These are phyloP conservation scores for Toxotes jaculatrix DNA, from an alignment of 2,113 vertebrate genomes.

Conservation along the genomic window DNA sequence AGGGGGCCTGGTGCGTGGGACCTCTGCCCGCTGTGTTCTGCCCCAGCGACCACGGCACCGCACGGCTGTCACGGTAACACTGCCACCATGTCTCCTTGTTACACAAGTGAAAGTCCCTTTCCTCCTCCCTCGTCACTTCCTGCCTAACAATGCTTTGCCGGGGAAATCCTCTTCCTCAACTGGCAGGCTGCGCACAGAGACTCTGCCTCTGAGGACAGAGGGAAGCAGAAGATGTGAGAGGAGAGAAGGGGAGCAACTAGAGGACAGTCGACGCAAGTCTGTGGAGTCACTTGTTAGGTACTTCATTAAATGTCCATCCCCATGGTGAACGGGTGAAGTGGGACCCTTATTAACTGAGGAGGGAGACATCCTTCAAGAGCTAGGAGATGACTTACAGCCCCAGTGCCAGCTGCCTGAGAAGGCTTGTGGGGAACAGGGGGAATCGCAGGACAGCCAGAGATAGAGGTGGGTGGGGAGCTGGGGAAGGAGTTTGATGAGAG, in stretches of 20 bases:
- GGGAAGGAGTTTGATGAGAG: conserved; percentile 57
- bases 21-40: conserved; percentile 90
- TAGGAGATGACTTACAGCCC: conserved; percentile 88
- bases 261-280: conserved; percentile 83
- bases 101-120: conserved; percentile 64
- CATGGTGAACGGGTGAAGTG: conserved; percentile 88
- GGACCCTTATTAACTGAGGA: conserved; percentile 93
- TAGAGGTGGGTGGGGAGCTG: conserved; percentile 34
- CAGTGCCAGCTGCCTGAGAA: conserved; percentile 85
- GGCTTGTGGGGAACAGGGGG: conserved; percentile 36
- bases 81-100: conserved; percentile 60
- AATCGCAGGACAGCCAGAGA: conserved; percentile 38
- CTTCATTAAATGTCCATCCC: conserved; percentile 97
- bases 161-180: conserved; percentile 88
- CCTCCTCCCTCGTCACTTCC: conserved; percentile 63
- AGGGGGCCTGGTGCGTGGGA: conserved; percentile 86
- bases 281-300: conserved; percentile 91
- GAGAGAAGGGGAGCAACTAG: conserved; percentile 81
- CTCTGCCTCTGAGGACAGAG: conserved; percentile 65
- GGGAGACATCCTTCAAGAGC: conserved; percentile 95
- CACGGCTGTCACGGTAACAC: conserved; percentile 86
- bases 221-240: conserved; percentile 43
- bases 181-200: conserved; percentile 81
- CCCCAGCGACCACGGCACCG: conserved; percentile 84
- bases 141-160: conserved; percentile 85